A percentile compares a stretch with the other conserved stretches of the same genome.
These are phyloP conservation scores for Leptodactylus fuscus DNA, from an alignment of 2,113 vertebrate genomes.

Conservation along the genomic window DNA sequence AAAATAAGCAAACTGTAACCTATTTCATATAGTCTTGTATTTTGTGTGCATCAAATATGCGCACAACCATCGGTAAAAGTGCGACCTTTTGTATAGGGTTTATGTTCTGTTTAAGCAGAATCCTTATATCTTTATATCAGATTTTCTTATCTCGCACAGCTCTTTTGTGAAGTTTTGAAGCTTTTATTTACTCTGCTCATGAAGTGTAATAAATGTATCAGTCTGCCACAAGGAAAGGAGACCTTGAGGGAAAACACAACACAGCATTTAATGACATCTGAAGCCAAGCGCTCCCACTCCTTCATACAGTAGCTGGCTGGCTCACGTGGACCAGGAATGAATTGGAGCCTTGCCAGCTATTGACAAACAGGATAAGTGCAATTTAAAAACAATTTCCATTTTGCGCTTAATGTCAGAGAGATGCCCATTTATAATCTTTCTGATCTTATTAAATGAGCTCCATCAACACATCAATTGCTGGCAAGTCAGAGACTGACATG, in stretches of 20 bases:
- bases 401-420: background rate
- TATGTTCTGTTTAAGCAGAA: background rate
- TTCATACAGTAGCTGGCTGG: background rate
- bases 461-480: background rate
- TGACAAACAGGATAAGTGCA: slow-evolving; percentile 24
- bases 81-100: background rate
- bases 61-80: background rate
- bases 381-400: slow-evolving; percentile 31
- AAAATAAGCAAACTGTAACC: no score
- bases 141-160: background rate
- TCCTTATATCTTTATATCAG: background rate
- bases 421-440: background rate
- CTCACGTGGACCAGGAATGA: slow-evolving; percentile 13
- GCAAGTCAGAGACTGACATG: background rate
- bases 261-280: slow-evolving; percentile 50
- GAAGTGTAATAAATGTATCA: slow-evolving; percentile 54
- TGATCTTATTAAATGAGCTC: background rate
- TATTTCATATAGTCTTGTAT: no score
- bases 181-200: slow-evolving; percentile 47
- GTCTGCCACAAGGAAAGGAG: slow-evolving; percentile 25
- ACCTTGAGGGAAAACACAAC: slow-evolving; percentile 54
- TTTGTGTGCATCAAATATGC: no score
- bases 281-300: slow-evolving; percentile 34
- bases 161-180: slow-evolving; percentile 32
- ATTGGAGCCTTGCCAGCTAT: background rate